These are phyloP conservation scores for Tauraco hartlaubi DNA, from an alignment of 2,797 vertebrate genomes.

Conservation along the genomic window DNA sequence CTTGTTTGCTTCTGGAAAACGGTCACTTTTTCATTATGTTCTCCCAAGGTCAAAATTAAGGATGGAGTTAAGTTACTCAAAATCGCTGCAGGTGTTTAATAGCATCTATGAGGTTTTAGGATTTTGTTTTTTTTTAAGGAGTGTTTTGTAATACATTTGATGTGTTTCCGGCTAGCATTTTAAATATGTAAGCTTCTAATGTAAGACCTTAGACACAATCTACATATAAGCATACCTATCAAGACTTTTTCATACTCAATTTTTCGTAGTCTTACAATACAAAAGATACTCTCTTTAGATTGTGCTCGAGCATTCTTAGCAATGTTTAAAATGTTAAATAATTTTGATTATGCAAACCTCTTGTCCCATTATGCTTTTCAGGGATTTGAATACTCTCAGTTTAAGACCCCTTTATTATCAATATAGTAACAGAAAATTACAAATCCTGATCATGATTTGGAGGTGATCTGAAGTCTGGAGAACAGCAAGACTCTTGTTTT, in stretches of 20 bases:
- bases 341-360: background rate
- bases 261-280: background rate
- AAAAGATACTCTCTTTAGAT: background rate
- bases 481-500: background rate
- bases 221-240: background rate
- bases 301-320: background rate
- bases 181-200: background rate
- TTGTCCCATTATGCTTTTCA: background rate
- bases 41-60: conserved; percentile 4
- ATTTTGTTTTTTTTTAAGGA: background rate
- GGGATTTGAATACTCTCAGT: background rate
- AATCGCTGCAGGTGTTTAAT: background rate
- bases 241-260: background rate
- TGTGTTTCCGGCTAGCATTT: background rate
- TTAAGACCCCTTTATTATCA: background rate
- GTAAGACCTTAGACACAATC: background rate
- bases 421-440: background rate
- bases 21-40: background rate
- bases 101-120: background rate
- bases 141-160: background rate
- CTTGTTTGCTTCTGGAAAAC: background rate
- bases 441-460: background rate
- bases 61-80: background rate
- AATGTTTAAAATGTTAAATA: background rate
- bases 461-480: background rate